Conservation (phyloP, 2,113 vertebrate species). For the Eulemur macaco region DNA sequence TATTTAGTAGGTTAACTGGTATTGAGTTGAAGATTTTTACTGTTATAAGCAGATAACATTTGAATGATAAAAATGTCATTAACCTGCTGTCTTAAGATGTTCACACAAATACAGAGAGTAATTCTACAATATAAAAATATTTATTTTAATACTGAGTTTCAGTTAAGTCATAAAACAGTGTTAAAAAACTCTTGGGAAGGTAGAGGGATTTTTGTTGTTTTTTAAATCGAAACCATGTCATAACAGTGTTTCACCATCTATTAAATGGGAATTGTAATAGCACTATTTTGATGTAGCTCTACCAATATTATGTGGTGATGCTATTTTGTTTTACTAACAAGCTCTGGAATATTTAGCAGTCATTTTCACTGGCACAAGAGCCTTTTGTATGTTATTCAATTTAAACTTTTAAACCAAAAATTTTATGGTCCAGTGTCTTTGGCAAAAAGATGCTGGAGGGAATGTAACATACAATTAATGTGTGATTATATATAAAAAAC, state of each 20-base stretch:
- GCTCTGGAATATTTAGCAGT: slow-evolving; percentile 66
- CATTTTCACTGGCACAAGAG: slow-evolving; percentile 68
- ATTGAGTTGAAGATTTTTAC: slow-evolving; percentile 58
- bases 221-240: slow-evolving; percentile 41
- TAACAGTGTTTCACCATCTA: slow-evolving; percentile 40
- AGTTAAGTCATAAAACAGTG: slow-evolving; percentile 76
- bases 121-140: slow-evolving; percentile 68
- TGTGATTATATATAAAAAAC: slow-evolving; percentile 67
- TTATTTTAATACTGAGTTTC: slow-evolving; percentile 73
- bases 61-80: slow-evolving; percentile 67
- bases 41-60: slow-evolving; percentile 47
- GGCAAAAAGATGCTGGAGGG: slow-evolving; percentile 60
- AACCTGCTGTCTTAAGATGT: slow-evolving; percentile 75
- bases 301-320: background rate
- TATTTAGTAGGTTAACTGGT: slow-evolving; percentile 61
- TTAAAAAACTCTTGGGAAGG: slow-evolving; percentile 68
- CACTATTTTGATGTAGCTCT: slow-evolving; percentile 54
- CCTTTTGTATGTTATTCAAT: slow-evolving; percentile 61
- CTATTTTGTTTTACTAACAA: slow-evolving; percentile 48
- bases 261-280: slow-evolving; percentile 12
- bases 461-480: slow-evolving; percentile 65
- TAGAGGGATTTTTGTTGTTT: slow-evolving; percentile 8
- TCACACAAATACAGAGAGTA: slow-evolving; percentile 57
- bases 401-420: slow-evolving; percentile 74
- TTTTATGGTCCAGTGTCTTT: slow-evolving; percentile 56